Conservation (phyloP, 2,797 vertebrate species). For the Babyrousa celebensis region DNA sequence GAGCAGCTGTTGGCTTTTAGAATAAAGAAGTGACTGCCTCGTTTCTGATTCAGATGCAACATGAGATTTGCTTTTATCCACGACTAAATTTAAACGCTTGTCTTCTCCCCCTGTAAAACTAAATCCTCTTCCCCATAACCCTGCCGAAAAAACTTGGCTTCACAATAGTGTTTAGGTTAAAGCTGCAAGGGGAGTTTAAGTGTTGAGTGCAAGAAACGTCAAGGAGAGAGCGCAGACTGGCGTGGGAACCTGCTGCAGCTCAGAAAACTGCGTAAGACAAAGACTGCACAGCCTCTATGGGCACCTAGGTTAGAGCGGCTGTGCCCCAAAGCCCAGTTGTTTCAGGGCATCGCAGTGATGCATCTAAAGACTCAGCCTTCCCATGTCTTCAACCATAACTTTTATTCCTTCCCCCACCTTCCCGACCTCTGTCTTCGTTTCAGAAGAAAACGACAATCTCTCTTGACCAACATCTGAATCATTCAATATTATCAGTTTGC, state of each 20-base stretch:
- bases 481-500: neutral
- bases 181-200: neutral
- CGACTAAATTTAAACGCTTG: conserved; percentile 67
- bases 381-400: neutral
- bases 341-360: accelerated
- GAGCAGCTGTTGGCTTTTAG: conserved; percentile 80
- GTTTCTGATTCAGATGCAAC: conserved; percentile 70
- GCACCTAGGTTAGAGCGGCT: neutral
- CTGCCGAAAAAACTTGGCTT: neutral
- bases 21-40: conserved; percentile 59
- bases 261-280: no score
- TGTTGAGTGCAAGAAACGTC: neutral
- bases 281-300: accelerated
- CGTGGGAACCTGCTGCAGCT: neutral
- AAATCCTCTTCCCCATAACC: conserved; percentile 35
- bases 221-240: neutral
- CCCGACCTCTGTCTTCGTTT: neutral
- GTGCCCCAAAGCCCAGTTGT: accelerated
- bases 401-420: neutral
- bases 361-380: neutral
- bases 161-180: neutral
- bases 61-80: conserved; percentile 62
- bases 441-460: neutral
- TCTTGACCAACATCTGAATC: neutral
- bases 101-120: conserved; percentile 60